Evolutionary conservation across 1,140 invertebrate species (phyloP), one percentile per base, ranked within the genome.

Genomic region (Drosophila trapezifrons): DNA sequence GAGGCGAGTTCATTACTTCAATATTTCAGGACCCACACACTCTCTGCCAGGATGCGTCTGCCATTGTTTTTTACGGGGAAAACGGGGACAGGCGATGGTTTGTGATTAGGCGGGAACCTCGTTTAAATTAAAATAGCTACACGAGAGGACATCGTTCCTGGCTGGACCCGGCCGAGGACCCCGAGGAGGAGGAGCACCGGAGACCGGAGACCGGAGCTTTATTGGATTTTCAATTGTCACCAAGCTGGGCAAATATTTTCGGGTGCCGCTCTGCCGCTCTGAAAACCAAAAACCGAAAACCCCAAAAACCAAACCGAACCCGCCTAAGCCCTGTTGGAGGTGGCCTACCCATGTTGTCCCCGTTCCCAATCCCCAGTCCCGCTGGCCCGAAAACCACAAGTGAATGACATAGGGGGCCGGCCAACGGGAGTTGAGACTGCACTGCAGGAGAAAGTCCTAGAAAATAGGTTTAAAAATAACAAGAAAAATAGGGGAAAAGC

Each of bases 171-270:
- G 47, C 2, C 5, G 25, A 49, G 1, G 27, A 3, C 22, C 12
- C 20, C 29, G 12, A n/a, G n/a, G 17, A 35, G 12, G 29, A 52
- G 32, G 4, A 52, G 17, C 22, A 17, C 10, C n/a, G n/a, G 6
- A 8, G 15, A 13, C 42, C 13, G 12, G 27, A 15, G n/a, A 37
- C 18, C 25, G 32, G 20, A 57, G 83, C 84, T 89, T 86, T 87
- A 89, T 89, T 89, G 79, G 84, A 87, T 89, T 87, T 87, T 87
- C 84, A 87, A 87, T 87, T 87, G 83, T 87, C 83, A 87, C 83
- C 83, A 83, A 71, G 78, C 73, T 65, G 49, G 71, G 56, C 56
- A 86, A 70, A 80, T 86, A 85, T 85, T 86, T 80, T 81, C 65
- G 74, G 82, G 42, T 51, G 62, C 37, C 42, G 27, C 52, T 56